Base-by-base conservation (phyloP, 2,797 vertebrate species). In the Sebastes hopkinsi region DNA sequence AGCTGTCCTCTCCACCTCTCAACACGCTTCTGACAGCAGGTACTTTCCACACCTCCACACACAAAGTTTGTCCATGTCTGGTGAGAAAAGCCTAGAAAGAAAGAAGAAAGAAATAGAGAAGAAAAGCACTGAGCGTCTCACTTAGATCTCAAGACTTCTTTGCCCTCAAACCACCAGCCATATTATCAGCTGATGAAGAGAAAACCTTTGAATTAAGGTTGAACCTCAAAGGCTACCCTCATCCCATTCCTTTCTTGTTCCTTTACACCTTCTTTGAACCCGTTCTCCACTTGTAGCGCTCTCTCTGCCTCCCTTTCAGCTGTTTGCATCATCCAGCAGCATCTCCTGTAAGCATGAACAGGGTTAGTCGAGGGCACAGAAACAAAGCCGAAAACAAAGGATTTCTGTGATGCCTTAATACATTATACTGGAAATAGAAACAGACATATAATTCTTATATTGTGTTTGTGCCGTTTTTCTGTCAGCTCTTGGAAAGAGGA, bases 401-500 rank as follows among this genome's bases (percentile, higher is more conserved):
- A 7, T 65, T 75, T 18, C 12, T 69, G 2, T 74, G 36, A 78
- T 23, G 23, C 13, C 32, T 75, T 30, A 30, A 68, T 29, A 32
- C 22, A 32, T 4, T 20, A n/a, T n/a, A 59, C 30, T 76, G 3
- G 2, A 77, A 75, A 60, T 46, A n/a, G 7, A 81, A 50, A 59
- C 9, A 23, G 8, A 50, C 14, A 12, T 55, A 0, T 8, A 6
- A 36, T 27, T 38, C 1, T 74, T 14, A 4, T 10, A 30, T 70
- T 60, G 52, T 10, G 2, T 66, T 59, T 82, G 20, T 82, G 6
- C 60, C 36, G 6, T 54, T 72, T 54, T 71, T 71, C 36, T 77
- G 42, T 46, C 76, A 95, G 95, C 29, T 94, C 94, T 73, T 92
- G 95, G 32, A 92, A 86, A 30, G 92, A 90, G 8, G 92, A 94